Conservation (phyloP, 2,797 vertebrate genomes). For the Mico argentatus region DNA sequence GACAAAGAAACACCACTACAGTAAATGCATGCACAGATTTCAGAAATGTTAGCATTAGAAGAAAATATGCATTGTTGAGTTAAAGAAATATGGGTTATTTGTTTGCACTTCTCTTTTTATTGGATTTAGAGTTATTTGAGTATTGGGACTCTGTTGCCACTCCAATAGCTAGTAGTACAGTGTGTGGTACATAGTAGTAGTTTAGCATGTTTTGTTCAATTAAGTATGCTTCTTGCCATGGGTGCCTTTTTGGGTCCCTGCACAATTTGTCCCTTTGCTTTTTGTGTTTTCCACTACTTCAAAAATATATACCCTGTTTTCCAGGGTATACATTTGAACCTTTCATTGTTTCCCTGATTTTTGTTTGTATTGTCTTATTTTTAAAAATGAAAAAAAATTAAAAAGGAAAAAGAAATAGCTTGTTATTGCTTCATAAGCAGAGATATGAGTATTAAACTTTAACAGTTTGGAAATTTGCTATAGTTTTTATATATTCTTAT, state of each 20-base stretch:
- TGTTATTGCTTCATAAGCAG: slow-evolving; percentile 13
- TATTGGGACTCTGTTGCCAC: neutral
- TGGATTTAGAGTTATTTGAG: neutral
- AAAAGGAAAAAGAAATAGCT: neutral
- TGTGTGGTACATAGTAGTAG: neutral
- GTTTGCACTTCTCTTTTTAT: slow-evolving; percentile 11
- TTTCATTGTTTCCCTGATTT: slow-evolving; percentile 5
- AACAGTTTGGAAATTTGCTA: neutral
- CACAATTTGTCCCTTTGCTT: slow-evolving; percentile 18
- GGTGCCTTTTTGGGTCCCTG: neutral
- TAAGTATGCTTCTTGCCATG: neutral
- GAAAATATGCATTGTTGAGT: neutral
- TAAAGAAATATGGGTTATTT: neutral
- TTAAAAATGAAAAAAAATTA: neutral
- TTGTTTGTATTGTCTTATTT: slow-evolving; percentile 1
- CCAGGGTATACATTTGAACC: neutral
- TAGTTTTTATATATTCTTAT: slow-evolving; percentile 7
- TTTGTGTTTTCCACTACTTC: neutral
- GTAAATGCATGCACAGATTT: neutral
- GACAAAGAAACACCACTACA: neutral
- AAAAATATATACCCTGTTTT: neutral
- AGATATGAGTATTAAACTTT: neutral
- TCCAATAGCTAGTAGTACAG: neutral
- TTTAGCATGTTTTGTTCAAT: slow-evolving; percentile 1
- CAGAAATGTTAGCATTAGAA: neutral